These are phyloP conservation scores for Nanorana parkeri DNA, from an alignment of 2,113 vertebrate species.

Conservation along the genomic window DNA sequence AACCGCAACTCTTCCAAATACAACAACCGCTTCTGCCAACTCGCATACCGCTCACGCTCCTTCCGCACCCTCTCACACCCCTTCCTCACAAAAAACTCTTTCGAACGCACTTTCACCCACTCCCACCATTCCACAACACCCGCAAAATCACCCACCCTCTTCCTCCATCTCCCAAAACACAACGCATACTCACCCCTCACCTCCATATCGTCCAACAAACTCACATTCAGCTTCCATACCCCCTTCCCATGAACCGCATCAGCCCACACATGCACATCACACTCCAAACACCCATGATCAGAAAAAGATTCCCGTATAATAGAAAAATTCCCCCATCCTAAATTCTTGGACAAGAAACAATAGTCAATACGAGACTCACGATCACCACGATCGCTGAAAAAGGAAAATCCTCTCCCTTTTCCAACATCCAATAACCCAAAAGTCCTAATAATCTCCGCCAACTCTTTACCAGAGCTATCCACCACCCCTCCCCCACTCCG, in stretches of 20 bases:
- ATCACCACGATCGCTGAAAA: not conserved
- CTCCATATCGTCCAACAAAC: not conserved
- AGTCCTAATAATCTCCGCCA: not conserved
- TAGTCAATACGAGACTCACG: not conserved
- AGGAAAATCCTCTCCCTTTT: not conserved
- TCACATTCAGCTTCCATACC: constrained; percentile 5
- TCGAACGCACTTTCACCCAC: not conserved
- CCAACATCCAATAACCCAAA: not conserved
- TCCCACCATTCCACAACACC: constrained; percentile 1
- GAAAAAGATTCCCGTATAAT: not conserved
- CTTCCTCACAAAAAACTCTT: not conserved
- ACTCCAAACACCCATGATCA: not conserved
- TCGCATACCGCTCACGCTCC: not conserved
- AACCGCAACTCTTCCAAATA: not conserved
- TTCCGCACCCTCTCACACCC: not conserved
- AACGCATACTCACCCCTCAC: not conserved
- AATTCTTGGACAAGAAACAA: not conserved
- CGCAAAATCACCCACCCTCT: not conserved
- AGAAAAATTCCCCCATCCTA: not conserved
- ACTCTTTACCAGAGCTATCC: no score
- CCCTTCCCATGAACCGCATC: not conserved
- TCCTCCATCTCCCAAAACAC: not conserved
- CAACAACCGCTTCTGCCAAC: not conserved
- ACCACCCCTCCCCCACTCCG: not conserved
- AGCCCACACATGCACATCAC: not conserved